These are phyloP conservation scores for Echiichthys vipera DNA, from an alignment of 2,797 vertebrate genomes.

Conservation along the genomic window DNA sequence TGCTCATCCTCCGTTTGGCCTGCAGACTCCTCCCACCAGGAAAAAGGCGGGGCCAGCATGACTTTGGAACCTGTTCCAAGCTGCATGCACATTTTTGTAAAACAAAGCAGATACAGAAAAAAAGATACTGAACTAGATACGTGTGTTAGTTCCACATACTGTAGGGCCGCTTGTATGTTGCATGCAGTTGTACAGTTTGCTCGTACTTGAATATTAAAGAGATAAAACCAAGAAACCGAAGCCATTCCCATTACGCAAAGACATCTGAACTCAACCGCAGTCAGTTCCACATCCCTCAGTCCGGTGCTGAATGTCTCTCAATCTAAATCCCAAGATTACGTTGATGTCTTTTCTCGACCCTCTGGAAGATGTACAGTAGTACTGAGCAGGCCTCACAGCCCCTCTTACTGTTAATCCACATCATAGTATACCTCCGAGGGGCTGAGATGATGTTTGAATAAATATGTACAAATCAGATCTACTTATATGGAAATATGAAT, in stretches of 20 bases:
- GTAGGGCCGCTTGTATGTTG: conserved; percentile 98
- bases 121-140: conserved; percentile 90
- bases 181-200: conserved; percentile 99
- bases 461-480: conserved; percentile 75
- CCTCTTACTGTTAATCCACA: conserved; percentile 71
- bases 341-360: conserved; percentile 80
- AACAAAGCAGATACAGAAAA: conserved; percentile 80
- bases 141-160: conserved; percentile 95
- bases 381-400: conserved; percentile 76
- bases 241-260: conserved; percentile 94
- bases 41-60: conserved; percentile 89
- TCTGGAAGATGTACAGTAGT: conserved; percentile 73
- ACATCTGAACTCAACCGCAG: conserved; percentile 88
- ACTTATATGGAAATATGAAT: conserved; percentile 73
- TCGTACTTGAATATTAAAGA: conserved; percentile 95
- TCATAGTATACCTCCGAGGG: conserved; percentile 80
- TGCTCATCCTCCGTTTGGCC: conserved; percentile 85
- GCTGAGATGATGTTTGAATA: conserved; percentile 70
- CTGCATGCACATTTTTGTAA: conserved; percentile 94
- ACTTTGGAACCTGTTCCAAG: conserved; percentile 91
- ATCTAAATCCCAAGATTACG: conserved; percentile 87
- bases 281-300: conserved; percentile 86
- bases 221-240: conserved; percentile 96
- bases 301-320: conserved; percentile 94
- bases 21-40: conserved; percentile 85